These are phyloP conservation scores for Opisthograptis luteolata DNA, from an alignment of 2,888 invertebrate species.

Conservation along the genomic window DNA sequence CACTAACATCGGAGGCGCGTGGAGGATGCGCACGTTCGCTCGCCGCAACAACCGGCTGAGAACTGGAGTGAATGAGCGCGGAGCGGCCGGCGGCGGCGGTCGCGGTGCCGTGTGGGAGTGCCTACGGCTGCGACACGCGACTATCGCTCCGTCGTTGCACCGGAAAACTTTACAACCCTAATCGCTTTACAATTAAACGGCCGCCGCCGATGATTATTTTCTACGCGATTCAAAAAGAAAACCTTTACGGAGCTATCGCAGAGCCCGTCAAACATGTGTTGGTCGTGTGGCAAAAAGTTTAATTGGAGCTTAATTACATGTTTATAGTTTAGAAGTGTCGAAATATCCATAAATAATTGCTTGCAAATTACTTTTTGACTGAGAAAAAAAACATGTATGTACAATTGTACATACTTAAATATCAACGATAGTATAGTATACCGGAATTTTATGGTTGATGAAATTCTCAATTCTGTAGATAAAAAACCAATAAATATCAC, in stretches of 20 bases:
- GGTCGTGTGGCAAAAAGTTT: slow-evolving; percentile 4
- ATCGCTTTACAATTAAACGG: slow-evolving; percentile 76
- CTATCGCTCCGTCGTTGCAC: slow-evolving; percentile 63
- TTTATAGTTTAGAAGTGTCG: slow-evolving; percentile 12
- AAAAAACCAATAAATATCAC: slow-evolving; percentile 2
- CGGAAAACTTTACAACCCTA: slow-evolving; percentile 80
- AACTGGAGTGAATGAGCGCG: slow-evolving; percentile 80
- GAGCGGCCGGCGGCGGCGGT: slow-evolving; percentile 68
- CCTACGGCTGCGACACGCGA: slow-evolving; percentile 69
- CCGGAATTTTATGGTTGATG: too few relatives aligned
- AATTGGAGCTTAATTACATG: slow-evolving; percentile 15
- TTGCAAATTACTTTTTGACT: background rate
- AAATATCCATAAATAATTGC: slow-evolving; percentile 8
- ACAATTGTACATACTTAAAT: too few relatives aligned
- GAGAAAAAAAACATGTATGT: background rate
- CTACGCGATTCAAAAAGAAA: slow-evolving; percentile 45
- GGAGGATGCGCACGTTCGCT: slow-evolving; percentile 65
- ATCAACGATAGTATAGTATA: too few relatives aligned
- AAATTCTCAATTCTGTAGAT: too few relatives aligned
- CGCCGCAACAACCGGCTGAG: slow-evolving; percentile 76
- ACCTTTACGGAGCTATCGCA: slow-evolving; percentile 18
- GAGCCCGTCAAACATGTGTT: slow-evolving; percentile 7
- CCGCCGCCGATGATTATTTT: slow-evolving; percentile 73
- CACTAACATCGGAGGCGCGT: slow-evolving; percentile 78
- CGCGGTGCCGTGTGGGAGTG: slow-evolving; percentile 70